A percentile compares a stretch with the other conserved stretches of the same genome.
These are phyloP conservation scores for Lasioglossum zephyrum DNA, from an alignment of 2,888 invertebrate genomes.

Conservation along the genomic window DNA sequence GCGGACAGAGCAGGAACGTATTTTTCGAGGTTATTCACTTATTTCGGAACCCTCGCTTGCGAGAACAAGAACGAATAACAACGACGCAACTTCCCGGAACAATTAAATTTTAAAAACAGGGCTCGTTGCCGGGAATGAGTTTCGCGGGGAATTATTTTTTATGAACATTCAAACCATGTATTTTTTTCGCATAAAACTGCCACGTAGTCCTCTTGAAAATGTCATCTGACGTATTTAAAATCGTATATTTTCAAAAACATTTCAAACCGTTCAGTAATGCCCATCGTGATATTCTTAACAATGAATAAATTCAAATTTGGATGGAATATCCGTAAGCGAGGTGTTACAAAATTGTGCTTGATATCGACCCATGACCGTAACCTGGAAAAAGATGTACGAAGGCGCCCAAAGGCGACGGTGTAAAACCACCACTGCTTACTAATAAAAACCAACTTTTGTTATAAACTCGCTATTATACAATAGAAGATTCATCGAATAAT, in stretches of 20 bases:
- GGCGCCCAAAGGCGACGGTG: not conserved
- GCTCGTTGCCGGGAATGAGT: not conserved
- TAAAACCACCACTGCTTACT: not conserved
- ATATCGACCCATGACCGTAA: not conserved
- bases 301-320: not conserved
- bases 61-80: not conserved
- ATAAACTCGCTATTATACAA: not conserved
- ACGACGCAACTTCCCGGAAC: not conserved
- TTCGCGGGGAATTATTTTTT: not conserved
- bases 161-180: not conserved
- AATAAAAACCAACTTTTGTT: not conserved
- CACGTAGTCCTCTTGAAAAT: not conserved
- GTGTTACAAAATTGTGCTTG: not conserved
- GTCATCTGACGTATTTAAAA: not conserved
- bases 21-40: conserved; percentile 4
- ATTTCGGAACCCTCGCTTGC: not conserved
- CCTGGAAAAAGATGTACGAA: not conserved
- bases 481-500: not conserved
- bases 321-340: not conserved
- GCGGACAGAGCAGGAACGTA: not conserved
- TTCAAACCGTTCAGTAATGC: not conserved
- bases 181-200: not conserved
- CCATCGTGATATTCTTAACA: not conserved
- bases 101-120: not conserved
- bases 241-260: not conserved